Conservation (phyloP, 2,797 vertebrate species). For the Craterocephalus amniculus region DNA sequence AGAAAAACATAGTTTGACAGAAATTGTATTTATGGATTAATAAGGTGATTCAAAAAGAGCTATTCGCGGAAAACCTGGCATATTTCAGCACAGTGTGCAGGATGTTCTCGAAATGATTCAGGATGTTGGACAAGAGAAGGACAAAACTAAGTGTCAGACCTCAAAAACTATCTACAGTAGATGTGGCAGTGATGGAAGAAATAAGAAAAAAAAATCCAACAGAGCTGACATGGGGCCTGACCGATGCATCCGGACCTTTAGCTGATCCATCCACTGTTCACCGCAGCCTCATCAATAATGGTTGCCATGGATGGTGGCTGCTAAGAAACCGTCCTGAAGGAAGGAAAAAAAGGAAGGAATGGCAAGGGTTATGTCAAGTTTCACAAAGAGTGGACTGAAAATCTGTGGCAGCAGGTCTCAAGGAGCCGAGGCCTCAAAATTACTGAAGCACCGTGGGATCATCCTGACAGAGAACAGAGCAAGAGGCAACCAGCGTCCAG, state of each 20-base stretch:
- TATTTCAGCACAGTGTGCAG: neutral
- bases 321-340: neutral
- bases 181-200: neutral
- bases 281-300: neutral
- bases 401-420: neutral
- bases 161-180: neutral
- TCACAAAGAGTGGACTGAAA: neutral
- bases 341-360: neutral
- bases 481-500: neutral
- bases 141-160: neutral
- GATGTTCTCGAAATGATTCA: neutral
- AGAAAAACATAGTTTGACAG: neutral
- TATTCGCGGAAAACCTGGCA: neutral
- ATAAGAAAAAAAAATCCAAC: neutral
- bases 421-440: neutral
- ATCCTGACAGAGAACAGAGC: neutral
- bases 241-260: neutral
- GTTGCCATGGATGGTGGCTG: neutral
- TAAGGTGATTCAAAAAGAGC: neutral
- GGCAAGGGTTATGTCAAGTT: neutral
- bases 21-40: neutral
- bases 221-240: neutral
- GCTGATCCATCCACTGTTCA: neutral
- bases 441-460: neutral
- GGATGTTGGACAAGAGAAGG: neutral